A percentile compares a stretch with the other conserved stretches of the same genome.
These are phyloP conservation scores for Fissipunctia ypsillon DNA, from an alignment of 2,888 invertebrate genomes.

Conservation along the genomic window DNA sequence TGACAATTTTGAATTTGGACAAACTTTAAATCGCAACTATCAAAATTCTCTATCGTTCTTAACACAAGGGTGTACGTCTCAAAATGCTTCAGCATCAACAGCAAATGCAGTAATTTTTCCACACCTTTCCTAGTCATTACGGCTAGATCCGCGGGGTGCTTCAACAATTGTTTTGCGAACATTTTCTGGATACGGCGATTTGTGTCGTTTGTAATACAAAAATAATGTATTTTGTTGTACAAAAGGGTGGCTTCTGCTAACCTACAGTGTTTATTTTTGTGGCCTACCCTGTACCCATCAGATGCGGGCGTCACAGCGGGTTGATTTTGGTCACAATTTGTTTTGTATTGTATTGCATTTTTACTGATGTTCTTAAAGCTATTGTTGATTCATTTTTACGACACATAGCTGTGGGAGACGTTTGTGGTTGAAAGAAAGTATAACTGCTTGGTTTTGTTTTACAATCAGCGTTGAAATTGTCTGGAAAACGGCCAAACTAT, in stretches of 20 bases:
- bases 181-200: conserved; percentile 82
- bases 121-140: conserved; percentile 83
- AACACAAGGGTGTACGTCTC: conserved; percentile 30
- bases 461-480: conserved; percentile 35
- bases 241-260: conserved; percentile 82
- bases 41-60: conserved; percentile 25
- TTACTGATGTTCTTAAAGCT: conserved; percentile 50
- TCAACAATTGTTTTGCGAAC: conserved; percentile 80
- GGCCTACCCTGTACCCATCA: conserved; percentile 72
- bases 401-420: conserved; percentile 39
- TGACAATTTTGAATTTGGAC: conserved; percentile 49
- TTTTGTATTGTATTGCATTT: conserved; percentile 57
- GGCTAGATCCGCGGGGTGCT: conserved; percentile 81
- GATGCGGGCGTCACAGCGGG: conserved; percentile 80
- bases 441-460: conserved; percentile 58
- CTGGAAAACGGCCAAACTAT: conserved; percentile 27
- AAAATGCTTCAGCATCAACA: conserved; percentile 25
- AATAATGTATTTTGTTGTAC: conserved; percentile 80
- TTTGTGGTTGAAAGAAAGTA: conserved; percentile 55
- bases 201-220: conserved; percentile 77
- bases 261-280: conserved; percentile 80
- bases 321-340: conserved; percentile 60
- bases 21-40: conserved; percentile 21
- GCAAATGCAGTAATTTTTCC: conserved; percentile 65
- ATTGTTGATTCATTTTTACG: conserved; percentile 57